Percentiles rank a stretch among this genome's conserved stretches.
Conservation (phyloP, 2,797 vertebrate genomes). For the Hippocampus kuda region DNA sequence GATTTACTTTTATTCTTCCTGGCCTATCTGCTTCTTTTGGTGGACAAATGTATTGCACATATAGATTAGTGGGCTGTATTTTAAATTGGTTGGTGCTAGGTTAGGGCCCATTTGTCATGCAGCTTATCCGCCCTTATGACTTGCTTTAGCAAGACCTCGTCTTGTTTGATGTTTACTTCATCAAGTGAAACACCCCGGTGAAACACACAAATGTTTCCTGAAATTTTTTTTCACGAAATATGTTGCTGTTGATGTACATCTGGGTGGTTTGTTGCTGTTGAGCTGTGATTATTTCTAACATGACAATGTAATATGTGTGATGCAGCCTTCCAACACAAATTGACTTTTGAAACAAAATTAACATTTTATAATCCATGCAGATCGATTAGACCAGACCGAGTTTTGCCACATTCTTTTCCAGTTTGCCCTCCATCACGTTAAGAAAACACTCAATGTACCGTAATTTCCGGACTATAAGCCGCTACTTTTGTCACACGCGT, state of each 20-base stretch:
- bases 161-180: background rate
- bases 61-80: background rate
- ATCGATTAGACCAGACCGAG: too few species aligned
- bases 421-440: too few species aligned
- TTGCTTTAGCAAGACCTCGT: background rate
- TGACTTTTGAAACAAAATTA: background rate
- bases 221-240: background rate
- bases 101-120: background rate
- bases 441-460: too few species aligned
- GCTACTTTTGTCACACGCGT: too few species aligned
- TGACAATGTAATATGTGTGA: background rate
- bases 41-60: background rate
- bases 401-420: too few species aligned
- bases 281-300: background rate
- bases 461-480: too few species aligned
- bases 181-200: background rate
- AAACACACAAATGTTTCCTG: too few species aligned
- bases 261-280: background rate
- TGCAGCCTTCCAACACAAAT: background rate
- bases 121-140: background rate
- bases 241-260: background rate
- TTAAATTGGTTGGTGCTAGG: background rate
- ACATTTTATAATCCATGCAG: too few species aligned
- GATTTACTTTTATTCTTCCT: background rate
- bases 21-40: background rate